A percentile compares a stretch with the other conserved stretches of the same genome.
Evolutionary conservation across 1,140 invertebrate genomes (phyloP).

Genomic region (roundworm (Caenorhabditis elegans)): WBcel235 BX284606.5:5459001-5459500

Average conservation of each 20-base stretch:
- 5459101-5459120: background rate
- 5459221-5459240: slow-evolving; percentile 32
- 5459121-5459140: background rate
- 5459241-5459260: slow-evolving; percentile 28
- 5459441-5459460: slow-evolving; percentile 7
- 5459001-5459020: background rate
- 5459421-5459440: background rate
- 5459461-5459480: background rate
- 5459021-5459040: background rate
- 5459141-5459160: background rate
- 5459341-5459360: background rate
- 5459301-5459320: slow-evolving; percentile 23
- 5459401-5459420: too few species aligned
- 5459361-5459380: background rate
- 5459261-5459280: slow-evolving; percentile 19
- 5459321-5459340: background rate
- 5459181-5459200: background rate
- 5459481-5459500: background rate
- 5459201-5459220: slow-evolving; percentile 16
- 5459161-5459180: background rate
- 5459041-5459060: slow-evolving; percentile 1
- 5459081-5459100: background rate
- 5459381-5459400: too few species aligned
- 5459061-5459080: background rate
- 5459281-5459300: slow-evolving; percentile 2